Conservation (phyloP, 1,140 invertebrate genomes). For the Notospermus geniculatus region DNA sequence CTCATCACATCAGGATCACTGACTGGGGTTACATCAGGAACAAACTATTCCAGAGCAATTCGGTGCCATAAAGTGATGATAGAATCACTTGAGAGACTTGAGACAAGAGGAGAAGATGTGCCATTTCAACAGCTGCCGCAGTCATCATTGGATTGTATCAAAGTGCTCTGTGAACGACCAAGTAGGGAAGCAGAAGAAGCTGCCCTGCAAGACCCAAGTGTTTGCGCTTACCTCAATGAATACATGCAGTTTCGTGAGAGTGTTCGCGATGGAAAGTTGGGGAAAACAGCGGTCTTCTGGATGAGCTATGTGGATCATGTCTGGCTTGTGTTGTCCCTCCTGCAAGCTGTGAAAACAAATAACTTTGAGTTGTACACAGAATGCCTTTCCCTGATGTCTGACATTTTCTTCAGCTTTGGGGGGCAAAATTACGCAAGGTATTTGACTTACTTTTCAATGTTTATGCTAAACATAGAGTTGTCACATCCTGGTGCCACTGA, state of each 20-base stretch:
- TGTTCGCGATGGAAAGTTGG: slow-evolving; percentile 12
- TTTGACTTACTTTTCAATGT: slow-evolving; percentile 25
- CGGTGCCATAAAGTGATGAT: slow-evolving; percentile 21
- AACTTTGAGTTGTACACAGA: slow-evolving; percentile 22
- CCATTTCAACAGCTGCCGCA: slow-evolving; percentile 1
- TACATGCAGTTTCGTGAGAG: neutral
- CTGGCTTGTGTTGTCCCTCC: slow-evolving; percentile 21
- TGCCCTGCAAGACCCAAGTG: neutral
- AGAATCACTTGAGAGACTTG: slow-evolving; percentile 15
- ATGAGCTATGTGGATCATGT: slow-evolving; percentile 27
- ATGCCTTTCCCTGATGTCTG: slow-evolving; percentile 19
- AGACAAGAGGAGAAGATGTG: slow-evolving; percentile 5
- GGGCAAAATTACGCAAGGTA: slow-evolving; percentile 28
- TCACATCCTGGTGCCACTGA: slow-evolving; percentile 23
- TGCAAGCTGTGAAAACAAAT: slow-evolving; percentile 26
- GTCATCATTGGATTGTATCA: neutral
- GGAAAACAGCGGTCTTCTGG: slow-evolving; percentile 27
- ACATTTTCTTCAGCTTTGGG: slow-evolving; percentile 30
- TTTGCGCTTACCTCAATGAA: no score
- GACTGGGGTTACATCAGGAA: slow-evolving; percentile 17
- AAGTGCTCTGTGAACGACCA: neutral
- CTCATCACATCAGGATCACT: slow-evolving; percentile 18
- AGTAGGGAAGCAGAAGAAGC: neutral
- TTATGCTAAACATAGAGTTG: slow-evolving; percentile 26
- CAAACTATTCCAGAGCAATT: slow-evolving; percentile 23